Base-by-base conservation (phyloP, 2,113 vertebrate genomes). In the Syrmaticus mikado region DNA sequence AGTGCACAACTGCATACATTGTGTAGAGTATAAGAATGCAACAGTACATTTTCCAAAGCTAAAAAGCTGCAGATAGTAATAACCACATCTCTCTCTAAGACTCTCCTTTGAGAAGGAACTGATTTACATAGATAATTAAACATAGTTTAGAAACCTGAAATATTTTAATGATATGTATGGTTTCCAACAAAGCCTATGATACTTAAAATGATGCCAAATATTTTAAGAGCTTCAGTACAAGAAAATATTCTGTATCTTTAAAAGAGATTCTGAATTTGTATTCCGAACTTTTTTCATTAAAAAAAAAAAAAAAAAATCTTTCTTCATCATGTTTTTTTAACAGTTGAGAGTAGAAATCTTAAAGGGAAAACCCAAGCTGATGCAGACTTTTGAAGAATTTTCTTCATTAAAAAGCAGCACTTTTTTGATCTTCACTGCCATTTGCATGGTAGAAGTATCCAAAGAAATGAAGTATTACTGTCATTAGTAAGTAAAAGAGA, bases 401-500 rank as follows among this genome's bases (percentile, higher is more conserved):
- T 91, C 53, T 85, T 90, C 25, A 6, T 70, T 46, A 60, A 91
- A 95, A 89, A 72, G 32, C 45, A 86, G 62, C 13, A 55, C 1
- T 74, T 90, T 92, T 89, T 87, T 89, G 65, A 82, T 93, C 89
- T 97, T 93, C 87, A 82, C 91, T 81, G 82, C 88, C 52, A 90
- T 93, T 96, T 95, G 70, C 60, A 95, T 68, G 81, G 82, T 87
- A 76, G 65, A 89, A 93, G 21, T 50, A 94, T 94, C 96, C 92
- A 93, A 87, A 70, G 60, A 62, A 84, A 34, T 80, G 73, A 85
- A 89, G 62, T 80, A 94, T 89, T 92, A 81, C 73, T 80, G 70
- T 68, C 82, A 94, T 95, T 90, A 94, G 87, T 92, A 92, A 82
- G 78, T 74, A 93, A 95, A 92, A 85, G 78, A 94, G 87, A 67